Evolutionary conservation across 2,888 invertebrate species (phyloP).

Genomic region (Crematogaster levior): DNA sequence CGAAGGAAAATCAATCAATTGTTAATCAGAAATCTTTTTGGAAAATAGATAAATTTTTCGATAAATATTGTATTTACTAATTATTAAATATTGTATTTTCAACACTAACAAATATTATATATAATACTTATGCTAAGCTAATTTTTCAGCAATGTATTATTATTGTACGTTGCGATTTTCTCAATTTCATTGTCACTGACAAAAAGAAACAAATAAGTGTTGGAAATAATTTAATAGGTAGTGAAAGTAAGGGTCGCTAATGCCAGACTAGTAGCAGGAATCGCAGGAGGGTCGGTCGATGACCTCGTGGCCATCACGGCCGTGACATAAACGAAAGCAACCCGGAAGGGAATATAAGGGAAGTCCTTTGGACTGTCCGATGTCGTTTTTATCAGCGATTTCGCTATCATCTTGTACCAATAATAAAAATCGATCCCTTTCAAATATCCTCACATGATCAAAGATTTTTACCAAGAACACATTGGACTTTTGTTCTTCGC

Average conservation of each 20-base stretch:
- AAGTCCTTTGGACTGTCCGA: neutral
- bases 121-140: neutral
- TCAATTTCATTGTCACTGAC: neutral
- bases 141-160: neutral
- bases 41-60: neutral
- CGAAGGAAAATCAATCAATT: neutral
- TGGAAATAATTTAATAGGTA: neutral
- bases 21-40: neutral
- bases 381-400: neutral
- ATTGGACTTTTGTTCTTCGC: constrained; percentile 21
- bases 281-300: neutral
- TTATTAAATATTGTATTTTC: neutral
- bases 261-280: neutral
- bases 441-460: constrained; percentile 85
- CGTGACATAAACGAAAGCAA: constrained; percentile 17
- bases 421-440: constrained; percentile 80
- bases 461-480: constrained; percentile 83
- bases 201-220: neutral
- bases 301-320: neutral
- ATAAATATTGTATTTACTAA: neutral
- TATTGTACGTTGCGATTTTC: neutral
- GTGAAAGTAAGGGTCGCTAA: constrained; percentile 6
- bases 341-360: neutral
- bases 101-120: neutral
- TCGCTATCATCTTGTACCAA: constrained; percentile 65